Percentiles rank a stretch among this genome's conserved stretches.
These are phyloP conservation scores for Caerostris extrusa DNA, from an alignment of 1,140 invertebrate species.

Conservation along the genomic window DNA sequence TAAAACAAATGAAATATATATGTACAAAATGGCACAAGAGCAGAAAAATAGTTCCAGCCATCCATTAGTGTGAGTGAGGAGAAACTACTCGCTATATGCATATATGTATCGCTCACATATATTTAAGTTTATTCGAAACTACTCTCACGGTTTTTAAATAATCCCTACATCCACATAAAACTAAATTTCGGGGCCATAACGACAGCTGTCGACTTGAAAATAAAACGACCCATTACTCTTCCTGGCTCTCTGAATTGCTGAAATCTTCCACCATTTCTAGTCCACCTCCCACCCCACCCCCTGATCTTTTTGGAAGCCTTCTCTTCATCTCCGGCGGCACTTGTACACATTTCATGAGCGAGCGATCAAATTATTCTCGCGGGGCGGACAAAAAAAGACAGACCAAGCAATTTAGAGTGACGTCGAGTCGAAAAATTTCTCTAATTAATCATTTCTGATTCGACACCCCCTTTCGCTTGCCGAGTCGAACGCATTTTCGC, in stretches of 20 bases:
- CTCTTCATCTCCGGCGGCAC: background rate
- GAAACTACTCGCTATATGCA: too few species aligned
- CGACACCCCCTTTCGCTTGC: background rate
- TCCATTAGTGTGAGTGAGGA: too few species aligned
- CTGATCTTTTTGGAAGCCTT: too few species aligned
- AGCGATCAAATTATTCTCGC: slow-evolving; percentile 51
- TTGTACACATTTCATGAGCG: slow-evolving; percentile 28
- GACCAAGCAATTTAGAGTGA: slow-evolving; percentile 49
- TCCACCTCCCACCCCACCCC: background rate
- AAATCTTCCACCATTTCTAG: background rate
- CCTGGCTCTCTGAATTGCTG: background rate
- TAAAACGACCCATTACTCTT: background rate
- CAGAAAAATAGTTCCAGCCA: too few species aligned
- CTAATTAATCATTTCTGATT: slow-evolving; percentile 70
- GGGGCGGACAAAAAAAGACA: slow-evolving; percentile 44
- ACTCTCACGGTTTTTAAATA: background rate
- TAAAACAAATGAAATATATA: too few species aligned
- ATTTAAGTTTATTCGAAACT: too few species aligned
- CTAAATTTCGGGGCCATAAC: background rate
- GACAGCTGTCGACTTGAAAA: background rate
- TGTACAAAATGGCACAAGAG: too few species aligned
- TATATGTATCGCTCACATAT: too few species aligned
- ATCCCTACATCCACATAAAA: background rate
- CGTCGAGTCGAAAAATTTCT: slow-evolving; percentile 44
- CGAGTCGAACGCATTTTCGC: too few species aligned